These are phyloP conservation scores for Neodiprion lecontei DNA, from an alignment of 1,140 invertebrate genomes.

Conservation along the genomic window DNA sequence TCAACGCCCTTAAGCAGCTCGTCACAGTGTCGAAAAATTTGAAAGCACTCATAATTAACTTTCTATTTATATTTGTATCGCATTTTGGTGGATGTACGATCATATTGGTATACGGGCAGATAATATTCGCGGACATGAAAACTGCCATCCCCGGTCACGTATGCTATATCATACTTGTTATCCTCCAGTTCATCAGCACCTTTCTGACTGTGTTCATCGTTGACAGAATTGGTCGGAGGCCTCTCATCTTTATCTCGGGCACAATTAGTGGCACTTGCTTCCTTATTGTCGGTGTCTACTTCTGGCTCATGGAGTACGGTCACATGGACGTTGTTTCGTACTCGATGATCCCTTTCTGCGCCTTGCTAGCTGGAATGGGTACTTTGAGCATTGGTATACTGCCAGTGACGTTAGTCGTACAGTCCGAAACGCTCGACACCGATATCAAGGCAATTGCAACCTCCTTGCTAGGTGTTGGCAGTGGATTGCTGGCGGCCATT, in stretches of 20 bases:
- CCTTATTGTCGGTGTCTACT: slow-evolving; percentile 66
- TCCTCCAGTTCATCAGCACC: slow-evolving; percentile 53
- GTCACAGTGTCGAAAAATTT: slow-evolving; percentile 65
- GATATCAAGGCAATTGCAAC: slow-evolving; percentile 72
- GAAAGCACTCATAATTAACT: slow-evolving; percentile 69
- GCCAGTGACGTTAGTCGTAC: slow-evolving; percentile 72
- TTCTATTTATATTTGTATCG: slow-evolving; percentile 72
- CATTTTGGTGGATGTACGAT: slow-evolving; percentile 75
- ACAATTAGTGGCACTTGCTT: slow-evolving; percentile 39
- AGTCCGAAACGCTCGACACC: slow-evolving; percentile 75
- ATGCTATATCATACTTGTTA: slow-evolving; percentile 57
- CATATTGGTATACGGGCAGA: slow-evolving; percentile 73
- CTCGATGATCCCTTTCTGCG: slow-evolving; percentile 65
- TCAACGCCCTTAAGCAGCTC: slow-evolving; percentile 58
- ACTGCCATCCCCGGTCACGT: slow-evolving; percentile 51
- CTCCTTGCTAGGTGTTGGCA: slow-evolving; percentile 70
- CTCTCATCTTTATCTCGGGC: slow-evolving; percentile 58
- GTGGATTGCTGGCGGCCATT: slow-evolving; percentile 71
- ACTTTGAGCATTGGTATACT: slow-evolving; percentile 73
- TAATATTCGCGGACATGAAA: slow-evolving; percentile 72
- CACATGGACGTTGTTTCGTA: slow-evolving; percentile 38
- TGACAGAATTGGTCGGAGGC: slow-evolving; percentile 61
- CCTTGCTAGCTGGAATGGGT: slow-evolving; percentile 69
- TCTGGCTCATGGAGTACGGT: slow-evolving; percentile 60
- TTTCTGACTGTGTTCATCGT: slow-evolving; percentile 46